Base-by-base conservation (phyloP, 1,140 invertebrate species). In the Paraescarpia echinospica region DNA sequence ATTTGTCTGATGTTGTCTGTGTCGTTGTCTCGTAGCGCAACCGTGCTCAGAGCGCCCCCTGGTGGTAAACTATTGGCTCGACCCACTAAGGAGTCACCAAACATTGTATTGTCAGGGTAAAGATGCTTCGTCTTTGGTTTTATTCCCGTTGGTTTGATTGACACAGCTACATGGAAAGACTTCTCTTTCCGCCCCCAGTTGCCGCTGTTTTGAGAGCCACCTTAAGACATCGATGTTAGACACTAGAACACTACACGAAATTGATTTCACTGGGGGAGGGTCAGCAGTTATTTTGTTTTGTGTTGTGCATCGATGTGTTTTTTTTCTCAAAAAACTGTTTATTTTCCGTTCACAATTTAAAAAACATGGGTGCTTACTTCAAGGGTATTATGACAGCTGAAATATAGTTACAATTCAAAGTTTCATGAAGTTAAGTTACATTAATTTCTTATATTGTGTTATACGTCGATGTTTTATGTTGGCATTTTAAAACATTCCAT, bases 41-140 rank as follows among this genome's bases (percentile, higher is more conserved):
- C 59, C 59, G 27, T 77, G 59, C 59, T 31, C 59, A 77, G 59
- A 77, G 59, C 93, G 95, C 89, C 33, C 41, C 2, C 93, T 89
- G 31, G 34, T 89, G 77, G 31, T 89, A 18, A 33, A 34, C 34
- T 31, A 92, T 31, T 34, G 35, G 92, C 59, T 35, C 1, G 33
- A 77, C 27, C n/a, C 91, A 48, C 91, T 59, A 33, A 59, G n/a
- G 35, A 41, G 51, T 34, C 51, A 41, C 35, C 8, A 12, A 35
- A 31, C 14, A 35, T 14, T 91, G 59, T 77, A 77, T 77, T 77
- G 59, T 77, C 59, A 77, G 59, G 59, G 59, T 77, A 77, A 77
- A 77, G 12, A 4, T 18, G 22, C 22, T 77, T 77, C 27, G 59
- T 77, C 59, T 77, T 77, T 31, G 59, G 8, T 18, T 77, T 77